Conservation (phyloP, 2,888 invertebrate species). For the Acrobasis consociella region DNA sequence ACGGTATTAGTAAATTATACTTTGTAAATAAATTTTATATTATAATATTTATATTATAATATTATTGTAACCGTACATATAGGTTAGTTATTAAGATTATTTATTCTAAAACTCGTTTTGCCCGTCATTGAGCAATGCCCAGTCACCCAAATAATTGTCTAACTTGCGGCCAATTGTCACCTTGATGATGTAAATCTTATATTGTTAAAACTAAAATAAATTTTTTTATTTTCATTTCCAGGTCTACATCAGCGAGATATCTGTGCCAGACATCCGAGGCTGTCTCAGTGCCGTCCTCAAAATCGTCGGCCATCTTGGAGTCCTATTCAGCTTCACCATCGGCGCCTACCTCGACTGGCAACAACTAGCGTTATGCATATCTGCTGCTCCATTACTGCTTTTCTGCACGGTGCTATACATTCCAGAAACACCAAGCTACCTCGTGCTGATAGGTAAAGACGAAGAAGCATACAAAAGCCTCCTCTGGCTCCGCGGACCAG, state of each 20-base stretch:
- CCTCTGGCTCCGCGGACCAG: conserved; percentile 91
- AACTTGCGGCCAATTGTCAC: too few relatives aligned
- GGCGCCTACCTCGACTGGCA: conserved; percentile 94
- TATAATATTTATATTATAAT: too few relatives aligned
- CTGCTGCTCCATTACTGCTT: conserved; percentile 89
- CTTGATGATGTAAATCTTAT: too few relatives aligned
- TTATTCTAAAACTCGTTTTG: too few relatives aligned
- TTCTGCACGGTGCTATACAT: conserved; percentile 89
- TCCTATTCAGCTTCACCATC: conserved; percentile 91
- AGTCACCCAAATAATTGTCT: too few relatives aligned
- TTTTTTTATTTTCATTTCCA: conserved; percentile 48
- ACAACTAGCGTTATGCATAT: conserved; percentile 90
- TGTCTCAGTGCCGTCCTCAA: conserved; percentile 93
- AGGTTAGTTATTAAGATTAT: too few relatives aligned
- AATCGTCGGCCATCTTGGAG: conserved; percentile 92
- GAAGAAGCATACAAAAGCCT: conserved; percentile 85
- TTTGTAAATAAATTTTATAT: too few relatives aligned
- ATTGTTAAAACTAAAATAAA: too few relatives aligned
- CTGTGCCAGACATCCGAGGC: conserved; percentile 93
- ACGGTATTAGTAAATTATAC: too few relatives aligned
- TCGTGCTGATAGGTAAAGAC: conserved; percentile 89
- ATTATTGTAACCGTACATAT: too few relatives aligned
- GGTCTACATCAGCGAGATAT: conserved; percentile 96
- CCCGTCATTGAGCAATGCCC: too few relatives aligned
- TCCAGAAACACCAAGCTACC: conserved; percentile 94